phyloP scores from a whole-genome alignment of 2,113 vertebrate species.

The Bubo blakistoni region DNA sequence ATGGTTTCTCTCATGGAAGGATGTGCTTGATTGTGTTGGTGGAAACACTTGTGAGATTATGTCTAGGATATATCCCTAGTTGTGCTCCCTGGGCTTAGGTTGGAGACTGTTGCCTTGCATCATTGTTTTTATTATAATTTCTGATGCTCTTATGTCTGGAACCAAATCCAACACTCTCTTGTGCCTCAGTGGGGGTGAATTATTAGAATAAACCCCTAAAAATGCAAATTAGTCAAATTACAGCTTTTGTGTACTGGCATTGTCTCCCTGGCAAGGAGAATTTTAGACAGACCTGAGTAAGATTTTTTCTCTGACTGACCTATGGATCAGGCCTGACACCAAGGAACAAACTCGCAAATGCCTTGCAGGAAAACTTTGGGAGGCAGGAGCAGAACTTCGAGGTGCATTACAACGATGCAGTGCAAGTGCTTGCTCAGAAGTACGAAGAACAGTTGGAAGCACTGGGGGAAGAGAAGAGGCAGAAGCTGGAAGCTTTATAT shows the following conservation, averaged over 20 bases:
- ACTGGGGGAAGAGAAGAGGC: conserved; percentile 87
- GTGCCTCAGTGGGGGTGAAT: neutral
- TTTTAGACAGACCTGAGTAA: neutral
- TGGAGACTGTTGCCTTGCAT: neutral
- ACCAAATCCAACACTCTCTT: neutral
- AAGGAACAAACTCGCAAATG: neutral
- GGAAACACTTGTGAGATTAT: neutral
- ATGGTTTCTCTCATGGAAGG: conserved; percentile 10
- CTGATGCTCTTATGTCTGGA: neutral
- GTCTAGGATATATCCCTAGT: neutral
- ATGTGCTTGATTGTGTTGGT: neutral
- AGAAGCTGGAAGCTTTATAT: conserved; percentile 88
- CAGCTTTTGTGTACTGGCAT: neutral
- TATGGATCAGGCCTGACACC: neutral
- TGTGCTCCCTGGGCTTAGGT: neutral
- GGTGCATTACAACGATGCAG: conserved; percentile 86
- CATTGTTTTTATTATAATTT: neutral
- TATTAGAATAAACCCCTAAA: neutral
- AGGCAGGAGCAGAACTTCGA: conserved; percentile 92
- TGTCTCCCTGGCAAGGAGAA: neutral
- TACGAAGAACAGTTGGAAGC: conserved; percentile 80
- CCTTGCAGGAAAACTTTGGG: conserved; percentile 91
- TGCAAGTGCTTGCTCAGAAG: conserved; percentile 87
- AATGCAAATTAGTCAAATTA: neutral
- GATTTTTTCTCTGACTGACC: neutral